Conservation (phyloP, 2,113 vertebrate species). For the Nerophis lumbriciformis region DNA sequence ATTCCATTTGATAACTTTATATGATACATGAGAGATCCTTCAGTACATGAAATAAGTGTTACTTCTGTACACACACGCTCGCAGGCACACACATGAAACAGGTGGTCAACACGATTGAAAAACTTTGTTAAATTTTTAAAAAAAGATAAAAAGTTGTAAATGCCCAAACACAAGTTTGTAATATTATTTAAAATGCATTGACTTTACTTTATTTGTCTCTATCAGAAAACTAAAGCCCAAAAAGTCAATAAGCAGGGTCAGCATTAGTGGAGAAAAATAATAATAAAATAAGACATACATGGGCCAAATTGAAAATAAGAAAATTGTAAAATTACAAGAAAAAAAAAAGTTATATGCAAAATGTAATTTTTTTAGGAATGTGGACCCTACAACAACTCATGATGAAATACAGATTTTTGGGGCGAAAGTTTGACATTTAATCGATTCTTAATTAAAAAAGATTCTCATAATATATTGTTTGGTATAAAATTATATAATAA, state of each 20-base stretch:
- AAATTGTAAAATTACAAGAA: background rate
- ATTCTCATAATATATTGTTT: too few species aligned
- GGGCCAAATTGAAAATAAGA: background rate
- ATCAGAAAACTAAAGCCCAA: background rate
- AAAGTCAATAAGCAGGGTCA: background rate
- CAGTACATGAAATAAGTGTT: conserved; percentile 51
- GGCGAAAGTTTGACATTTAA: too few species aligned
- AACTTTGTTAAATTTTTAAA: conserved; percentile 23
- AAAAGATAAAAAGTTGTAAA: conserved; percentile 9
- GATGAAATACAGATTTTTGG: too few species aligned
- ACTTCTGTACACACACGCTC: conserved; percentile 40
- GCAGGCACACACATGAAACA: conserved; percentile 35
- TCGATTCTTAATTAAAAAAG: too few species aligned
- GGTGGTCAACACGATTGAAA: conserved; percentile 65
- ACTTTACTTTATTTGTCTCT: background rate
- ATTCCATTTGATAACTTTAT: conserved; percentile 67
- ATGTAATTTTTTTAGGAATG: too few species aligned
- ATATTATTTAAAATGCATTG: conserved; percentile 10
- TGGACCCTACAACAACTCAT: too few species aligned
- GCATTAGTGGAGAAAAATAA: background rate
- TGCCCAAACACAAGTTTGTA: background rate
- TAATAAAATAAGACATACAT: background rate
- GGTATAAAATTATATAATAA: too few species aligned
- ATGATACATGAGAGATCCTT: conserved; percentile 53
- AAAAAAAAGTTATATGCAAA: too few species aligned